These are phyloP conservation scores for Trematomus loennbergii DNA, from an alignment of 2,113 vertebrate genomes.

Conservation along the genomic window DNA sequence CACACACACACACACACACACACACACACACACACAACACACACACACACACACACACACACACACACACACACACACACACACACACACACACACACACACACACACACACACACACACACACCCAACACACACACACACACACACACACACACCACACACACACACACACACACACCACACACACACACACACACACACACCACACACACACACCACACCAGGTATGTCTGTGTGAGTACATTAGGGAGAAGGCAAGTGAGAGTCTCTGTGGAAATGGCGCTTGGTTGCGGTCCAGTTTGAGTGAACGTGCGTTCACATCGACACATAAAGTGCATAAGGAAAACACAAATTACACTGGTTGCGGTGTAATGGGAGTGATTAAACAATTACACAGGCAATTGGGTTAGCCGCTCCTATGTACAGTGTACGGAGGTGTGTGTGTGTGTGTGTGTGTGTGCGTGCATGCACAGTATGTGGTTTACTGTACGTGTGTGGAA, in stretches of 20 bases:
- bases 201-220: constrained; percentile 33
- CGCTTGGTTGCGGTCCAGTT: constrained; percentile 50
- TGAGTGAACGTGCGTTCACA: not conserved
- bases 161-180: too few relatives aligned
- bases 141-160: constrained; percentile 21
- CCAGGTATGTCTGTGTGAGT: constrained; percentile 25
- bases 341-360: constrained; percentile 79
- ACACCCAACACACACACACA: constrained; percentile 18
- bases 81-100: too few relatives aligned
- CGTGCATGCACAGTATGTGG: not conserved
- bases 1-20: too few relatives aligned
- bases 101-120: not conserved
- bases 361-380: constrained; percentile 80
- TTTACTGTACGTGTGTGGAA: constrained; percentile 12
- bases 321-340: constrained; percentile 30
- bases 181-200: not conserved
- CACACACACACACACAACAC: constrained; percentile 2
- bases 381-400: constrained; percentile 85
- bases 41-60: too few relatives aligned
- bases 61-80: too few relatives aligned
- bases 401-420: constrained; percentile 75
- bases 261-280: constrained; percentile 31
- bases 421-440: constrained; percentile 61
- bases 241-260: constrained; percentile 8
- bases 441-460: constrained; percentile 16